Percentiles rank a stretch among this genome's conserved stretches.
These are phyloP conservation scores for Mactromeris polynyma DNA, from an alignment of 2,888 invertebrate species.

Conservation along the genomic window DNA sequence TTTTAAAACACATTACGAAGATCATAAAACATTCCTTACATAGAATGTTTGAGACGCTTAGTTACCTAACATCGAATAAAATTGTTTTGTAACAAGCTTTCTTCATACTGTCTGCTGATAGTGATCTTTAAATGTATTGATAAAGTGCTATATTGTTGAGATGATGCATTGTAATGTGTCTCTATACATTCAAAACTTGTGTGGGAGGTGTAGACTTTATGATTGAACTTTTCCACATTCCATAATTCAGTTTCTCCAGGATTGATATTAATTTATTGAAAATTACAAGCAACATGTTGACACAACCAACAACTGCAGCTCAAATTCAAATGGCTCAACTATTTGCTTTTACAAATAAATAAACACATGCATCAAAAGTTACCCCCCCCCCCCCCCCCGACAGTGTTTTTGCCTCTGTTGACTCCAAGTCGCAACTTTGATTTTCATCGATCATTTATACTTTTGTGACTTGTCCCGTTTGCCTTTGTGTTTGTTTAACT, in stretches of 20 bases:
- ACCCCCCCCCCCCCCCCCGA: no score
- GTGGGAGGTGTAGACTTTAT: not conserved
- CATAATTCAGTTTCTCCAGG: not conserved
- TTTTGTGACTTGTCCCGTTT: no score
- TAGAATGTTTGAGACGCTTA: not conserved
- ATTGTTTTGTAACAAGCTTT: conserved; percentile 2
- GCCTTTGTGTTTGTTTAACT: no score
- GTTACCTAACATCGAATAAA: not conserved
- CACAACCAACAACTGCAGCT: no score
- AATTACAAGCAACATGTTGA: no score
- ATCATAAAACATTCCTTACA: not conserved
- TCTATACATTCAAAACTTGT: not conserved
- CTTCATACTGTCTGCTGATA: not conserved
- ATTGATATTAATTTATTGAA: no score
- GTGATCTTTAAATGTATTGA: not conserved
- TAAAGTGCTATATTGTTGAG: not conserved
- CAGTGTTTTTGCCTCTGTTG: no score
- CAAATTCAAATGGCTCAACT: no score
- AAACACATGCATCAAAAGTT: no score
- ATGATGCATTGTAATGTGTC: not conserved
- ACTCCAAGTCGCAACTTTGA: no score
- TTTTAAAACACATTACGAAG: not conserved
- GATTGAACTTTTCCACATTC: not conserved
- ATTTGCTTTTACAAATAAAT: no score
- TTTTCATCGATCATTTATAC: no score